Evolutionary conservation across 1,140 invertebrate genomes (phyloP), one percentile per base, ranked within the genome.

Genomic region (Meloidogyne chitwoodi): DNA sequence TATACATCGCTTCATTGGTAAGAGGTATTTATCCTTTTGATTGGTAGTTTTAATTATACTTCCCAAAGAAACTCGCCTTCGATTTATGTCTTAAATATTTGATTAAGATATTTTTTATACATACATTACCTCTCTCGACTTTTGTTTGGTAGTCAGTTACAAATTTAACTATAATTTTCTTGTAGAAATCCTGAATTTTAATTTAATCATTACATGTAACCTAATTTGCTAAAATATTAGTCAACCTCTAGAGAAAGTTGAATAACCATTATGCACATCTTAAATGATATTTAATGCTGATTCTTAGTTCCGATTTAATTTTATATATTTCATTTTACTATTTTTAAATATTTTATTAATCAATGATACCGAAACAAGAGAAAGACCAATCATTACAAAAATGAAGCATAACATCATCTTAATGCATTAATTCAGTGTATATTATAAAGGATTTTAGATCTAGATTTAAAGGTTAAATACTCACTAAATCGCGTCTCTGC

Each of bases 141-240:
- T 86, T 85, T n/a, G 81, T 84, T 68, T 87, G 86, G 64, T 86
- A 86, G 34, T 86, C 85, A 61, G 78, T 65, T 19, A 86, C 74
- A 11, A 86, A 62, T 76, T 86, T 86, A 76, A 87, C 83, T 10
- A 86, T 63, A 29, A 86, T 38, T 66, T 77, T 77, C 26, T 76
- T 77, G 74, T 86, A 86, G 14, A 86, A 75, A 64, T 87, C 86
- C 74, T 56, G 6, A 38, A 6, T n/a, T 56, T 48, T 56, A 8
- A 56, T 56, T 22, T n/a, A 56, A n/a, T n/a, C n/a, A n/a, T n/a
- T n/a, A n/a, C n/a, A n/a, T n/a, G n/a, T n/a, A n/a, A n/a, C 0
- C n/a, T n/a, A 56, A 56, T n/a, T 56, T n/a, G n/a, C n/a, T 56
- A n/a, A 56, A 5, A 12, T 19, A 44, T 56, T n/a, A n/a, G n/a